Percentiles rank a stretch among this genome's conserved stretches.
Evolutionary conservation across 1,140 invertebrate genomes (phyloP).

Genomic region (Riptortus pedestris): DNA sequence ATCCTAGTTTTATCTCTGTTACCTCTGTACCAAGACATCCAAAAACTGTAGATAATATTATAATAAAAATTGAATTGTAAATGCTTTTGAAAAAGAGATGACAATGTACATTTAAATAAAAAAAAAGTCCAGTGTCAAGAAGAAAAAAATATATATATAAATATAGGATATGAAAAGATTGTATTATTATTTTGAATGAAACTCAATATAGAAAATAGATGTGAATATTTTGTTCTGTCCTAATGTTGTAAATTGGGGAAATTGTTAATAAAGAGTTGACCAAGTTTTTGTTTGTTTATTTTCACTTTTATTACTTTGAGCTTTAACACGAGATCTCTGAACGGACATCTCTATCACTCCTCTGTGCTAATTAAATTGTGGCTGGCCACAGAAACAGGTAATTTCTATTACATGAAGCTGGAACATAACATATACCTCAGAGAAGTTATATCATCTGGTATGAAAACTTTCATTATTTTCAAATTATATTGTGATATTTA

Average conservation of each 20-base stretch:
- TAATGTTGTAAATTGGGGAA: not conserved
- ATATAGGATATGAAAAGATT: not conserved
- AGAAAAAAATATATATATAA: constrained; percentile 3
- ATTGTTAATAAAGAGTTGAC: not conserved
- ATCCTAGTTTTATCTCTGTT: not conserved
- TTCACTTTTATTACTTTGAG: too few species aligned
- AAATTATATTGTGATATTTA: too few species aligned
- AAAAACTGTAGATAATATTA: constrained; percentile 1
- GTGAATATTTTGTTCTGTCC: constrained; percentile 12
- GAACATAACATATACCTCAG: too few species aligned
- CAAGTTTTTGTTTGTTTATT: constrained; percentile 2
- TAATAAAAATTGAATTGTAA: constrained; percentile 1
- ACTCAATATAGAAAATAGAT: constrained; percentile 8
- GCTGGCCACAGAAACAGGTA: too few species aligned
- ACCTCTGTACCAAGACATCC: not conserved
- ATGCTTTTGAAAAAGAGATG: constrained; percentile 1
- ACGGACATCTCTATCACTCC: too few species aligned
- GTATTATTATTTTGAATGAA: constrained; percentile 11
- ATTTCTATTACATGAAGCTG: too few species aligned
- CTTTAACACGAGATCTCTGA: too few species aligned
- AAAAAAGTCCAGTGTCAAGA: not conserved
- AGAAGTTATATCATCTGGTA: too few species aligned
- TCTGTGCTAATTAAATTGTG: too few species aligned
- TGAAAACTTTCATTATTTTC: too few species aligned
- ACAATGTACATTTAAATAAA: too few species aligned